A percentile compares a stretch with the other conserved stretches of the same genome.
phyloP scores from a whole-genome alignment of 92 coral and sea anemone genomes.

The Desmophyllum pertusum region DNA sequence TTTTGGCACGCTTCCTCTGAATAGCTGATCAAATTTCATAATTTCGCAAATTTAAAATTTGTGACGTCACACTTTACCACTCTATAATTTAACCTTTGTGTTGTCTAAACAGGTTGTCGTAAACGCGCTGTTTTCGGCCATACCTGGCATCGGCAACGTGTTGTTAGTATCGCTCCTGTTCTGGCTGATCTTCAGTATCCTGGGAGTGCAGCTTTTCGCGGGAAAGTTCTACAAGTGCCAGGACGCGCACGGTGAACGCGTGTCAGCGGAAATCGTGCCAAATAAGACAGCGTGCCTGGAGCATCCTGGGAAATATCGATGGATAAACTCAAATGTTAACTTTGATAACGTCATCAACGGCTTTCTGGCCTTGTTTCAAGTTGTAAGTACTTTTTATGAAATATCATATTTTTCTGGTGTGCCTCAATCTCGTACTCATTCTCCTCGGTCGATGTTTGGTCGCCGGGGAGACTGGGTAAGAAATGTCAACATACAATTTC shows the following conservation, averaged over 20 bases:
- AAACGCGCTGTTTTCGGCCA: slow-evolving; percentile 91
- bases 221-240: slow-evolving; percentile 92
- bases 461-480: background rate
- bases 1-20: too few species aligned
- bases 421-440: background rate
- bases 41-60: too few species aligned
- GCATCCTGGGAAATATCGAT: slow-evolving; percentile 68
- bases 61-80: too few species aligned
- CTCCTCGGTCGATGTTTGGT: background rate
- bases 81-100: background rate
- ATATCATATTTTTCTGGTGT: background rate
- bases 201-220: slow-evolving; percentile 96
- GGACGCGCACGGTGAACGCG: slow-evolving; percentile 64
- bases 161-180: slow-evolving; percentile 87
- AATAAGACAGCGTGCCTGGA: slow-evolving; percentile 80
- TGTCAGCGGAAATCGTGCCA: slow-evolving; percentile 69
- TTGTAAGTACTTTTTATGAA: slow-evolving; percentile 58
- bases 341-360: slow-evolving; percentile 95
- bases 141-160: slow-evolving; percentile 96
- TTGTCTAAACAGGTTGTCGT: slow-evolving; percentile 76
- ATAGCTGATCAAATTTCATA: too few species aligned
- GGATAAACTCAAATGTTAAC: slow-evolving; percentile 94
- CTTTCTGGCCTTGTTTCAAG: slow-evolving; percentile 89
- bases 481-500: too few species aligned
- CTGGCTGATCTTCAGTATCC: slow-evolving; percentile 96